Conservation (phyloP, 37 sponge, comb jelly and placozoan genomes). For the Halichondria panicea region DNA sequence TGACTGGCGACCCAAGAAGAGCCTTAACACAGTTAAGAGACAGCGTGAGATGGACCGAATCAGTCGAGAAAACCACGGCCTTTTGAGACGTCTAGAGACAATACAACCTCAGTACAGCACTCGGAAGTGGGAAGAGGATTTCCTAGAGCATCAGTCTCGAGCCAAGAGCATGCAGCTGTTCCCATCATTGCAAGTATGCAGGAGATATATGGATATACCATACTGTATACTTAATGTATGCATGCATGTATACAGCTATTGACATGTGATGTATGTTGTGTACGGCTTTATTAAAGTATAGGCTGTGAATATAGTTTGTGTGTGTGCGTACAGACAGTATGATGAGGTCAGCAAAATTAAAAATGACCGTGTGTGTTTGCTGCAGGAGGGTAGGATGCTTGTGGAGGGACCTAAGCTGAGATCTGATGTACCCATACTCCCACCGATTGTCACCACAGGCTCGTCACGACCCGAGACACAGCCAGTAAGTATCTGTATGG, state of each 20-base stretch:
- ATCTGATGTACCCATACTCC: not conserved
- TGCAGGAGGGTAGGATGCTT: too few species aligned
- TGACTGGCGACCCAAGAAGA: conserved; percentile 69
- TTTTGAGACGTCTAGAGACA: conserved; percentile 50
- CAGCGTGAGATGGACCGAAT: conserved; percentile 40
- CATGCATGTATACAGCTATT: not conserved
- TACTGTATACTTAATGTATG: not conserved
- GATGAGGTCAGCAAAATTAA: too few species aligned
- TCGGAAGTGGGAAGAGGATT: conserved; percentile 57
- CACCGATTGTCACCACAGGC: not conserved
- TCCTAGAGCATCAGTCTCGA: conserved; percentile 21
- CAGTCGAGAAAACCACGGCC: conserved; percentile 47
- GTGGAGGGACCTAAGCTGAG: not conserved
- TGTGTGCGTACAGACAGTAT: too few species aligned
- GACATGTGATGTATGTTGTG: too few species aligned
- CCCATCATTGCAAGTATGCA: conserved; percentile 31
- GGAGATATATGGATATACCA: too few species aligned
- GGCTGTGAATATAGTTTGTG: too few species aligned
- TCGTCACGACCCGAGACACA: conserved; percentile 6
- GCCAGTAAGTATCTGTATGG: conserved; percentile 6
- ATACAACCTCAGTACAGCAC: conserved; percentile 61
- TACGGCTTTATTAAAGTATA: too few species aligned
- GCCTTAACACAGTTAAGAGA: conserved; percentile 41
- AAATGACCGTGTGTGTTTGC: too few species aligned
- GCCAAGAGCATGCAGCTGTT: conserved; percentile 24